Evolutionary conservation across 2,113 vertebrate species (phyloP).

Genomic region (Myrmecophaga tridactyla): DNA sequence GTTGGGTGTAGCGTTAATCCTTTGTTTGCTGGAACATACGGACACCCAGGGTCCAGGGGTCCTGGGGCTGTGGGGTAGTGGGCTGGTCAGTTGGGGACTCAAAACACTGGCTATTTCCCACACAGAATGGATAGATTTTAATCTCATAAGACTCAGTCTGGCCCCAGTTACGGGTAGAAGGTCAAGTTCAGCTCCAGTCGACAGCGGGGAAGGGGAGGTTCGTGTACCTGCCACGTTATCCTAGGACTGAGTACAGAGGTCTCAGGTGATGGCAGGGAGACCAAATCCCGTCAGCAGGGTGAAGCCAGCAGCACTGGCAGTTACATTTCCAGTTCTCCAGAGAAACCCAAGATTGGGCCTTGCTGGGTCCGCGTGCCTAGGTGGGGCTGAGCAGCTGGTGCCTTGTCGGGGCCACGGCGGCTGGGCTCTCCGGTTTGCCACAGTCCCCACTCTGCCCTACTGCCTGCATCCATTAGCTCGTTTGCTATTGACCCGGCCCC

Average conservation of each 20-base stretch:
- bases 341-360: not conserved
- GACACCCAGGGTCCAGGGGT: not conserved
- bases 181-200: not conserved
- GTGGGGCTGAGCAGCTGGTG: not conserved
- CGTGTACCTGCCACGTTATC: not conserved
- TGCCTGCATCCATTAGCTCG: no score
- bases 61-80: not conserved
- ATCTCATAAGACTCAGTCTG: no score
- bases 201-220: not conserved
- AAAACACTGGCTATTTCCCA: no score
- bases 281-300: no score
- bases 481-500: no score
- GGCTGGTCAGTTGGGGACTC: not conserved
- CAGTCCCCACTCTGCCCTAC: not conserved
- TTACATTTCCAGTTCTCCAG: not conserved
- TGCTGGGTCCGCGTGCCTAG: not conserved
- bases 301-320: not conserved
- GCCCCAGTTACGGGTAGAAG: not conserved
- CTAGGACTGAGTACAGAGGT: not conserved
- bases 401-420: fast-evolving
- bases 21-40: not conserved
- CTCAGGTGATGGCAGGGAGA: not conserved
- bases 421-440: not conserved
- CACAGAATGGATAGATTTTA: no score
- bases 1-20: not conserved